Evolutionary conservation across 2,888 invertebrate species (phyloP).

Genomic region (Cheilosia scutellata): DNA sequence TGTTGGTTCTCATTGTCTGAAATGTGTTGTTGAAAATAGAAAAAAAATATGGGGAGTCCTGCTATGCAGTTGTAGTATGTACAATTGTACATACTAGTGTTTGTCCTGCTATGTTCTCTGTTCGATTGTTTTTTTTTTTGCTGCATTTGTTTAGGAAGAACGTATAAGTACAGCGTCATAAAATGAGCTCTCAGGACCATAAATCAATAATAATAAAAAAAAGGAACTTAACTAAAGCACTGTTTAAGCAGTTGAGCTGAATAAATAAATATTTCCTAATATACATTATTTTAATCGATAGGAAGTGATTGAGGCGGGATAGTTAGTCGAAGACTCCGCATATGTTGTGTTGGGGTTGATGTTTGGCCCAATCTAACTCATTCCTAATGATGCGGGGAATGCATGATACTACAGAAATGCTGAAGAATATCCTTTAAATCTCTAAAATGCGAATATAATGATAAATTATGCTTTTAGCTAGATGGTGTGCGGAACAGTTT

Average conservation of each 20-base stretch:
- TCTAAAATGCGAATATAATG: no score
- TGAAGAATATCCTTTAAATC: no score
- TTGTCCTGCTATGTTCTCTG: background rate
- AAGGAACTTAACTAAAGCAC: background rate
- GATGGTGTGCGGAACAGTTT: no score
- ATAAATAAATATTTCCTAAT: no score
- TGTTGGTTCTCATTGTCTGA: slow-evolving; percentile 59
- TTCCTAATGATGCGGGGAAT: no score
- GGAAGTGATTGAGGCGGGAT: no score
- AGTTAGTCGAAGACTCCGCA: no score
- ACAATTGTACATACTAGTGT: no score
- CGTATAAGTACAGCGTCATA: background rate
- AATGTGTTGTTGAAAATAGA: slow-evolving; percentile 35
- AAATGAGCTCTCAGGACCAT: background rate
- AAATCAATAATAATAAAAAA: background rate
- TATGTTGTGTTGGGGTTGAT: no score
- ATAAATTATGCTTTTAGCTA: no score
- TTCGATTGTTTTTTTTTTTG: slow-evolving; percentile 7
- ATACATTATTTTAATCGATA: background rate
- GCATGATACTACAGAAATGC: no score
- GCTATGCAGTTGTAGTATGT: slow-evolving; percentile 22
- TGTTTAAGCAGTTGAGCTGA: background rate
- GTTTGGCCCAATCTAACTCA: no score
- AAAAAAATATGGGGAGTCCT: slow-evolving; percentile 3
- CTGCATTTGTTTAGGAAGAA: slow-evolving; percentile 16